phyloP scores from a whole-genome alignment of 2,888 invertebrate species.

The Sepioteuthis lessoniana region DNA sequence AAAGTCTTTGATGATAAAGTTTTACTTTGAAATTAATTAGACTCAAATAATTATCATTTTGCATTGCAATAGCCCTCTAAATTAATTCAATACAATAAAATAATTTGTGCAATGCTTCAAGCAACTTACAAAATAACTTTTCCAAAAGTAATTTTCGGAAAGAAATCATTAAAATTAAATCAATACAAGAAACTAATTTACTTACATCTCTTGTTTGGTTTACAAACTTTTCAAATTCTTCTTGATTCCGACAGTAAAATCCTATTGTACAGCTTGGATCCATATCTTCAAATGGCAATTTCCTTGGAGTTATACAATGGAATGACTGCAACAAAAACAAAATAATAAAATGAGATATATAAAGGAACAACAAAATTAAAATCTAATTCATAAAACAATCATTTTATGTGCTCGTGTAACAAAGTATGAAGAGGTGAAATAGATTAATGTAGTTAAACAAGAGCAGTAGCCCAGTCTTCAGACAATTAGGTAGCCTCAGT shows the following conservation, averaged over 20 bases:
- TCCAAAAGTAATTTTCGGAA: neutral
- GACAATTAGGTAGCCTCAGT: too few relatives aligned
- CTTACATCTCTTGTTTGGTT: slow-evolving; percentile 66
- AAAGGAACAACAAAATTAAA: neutral
- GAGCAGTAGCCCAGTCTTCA: too few relatives aligned
- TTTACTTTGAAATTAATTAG: too few relatives aligned
- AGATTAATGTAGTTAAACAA: too few relatives aligned
- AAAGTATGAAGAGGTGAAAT: too few relatives aligned
- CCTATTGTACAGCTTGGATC: slow-evolving; percentile 94
- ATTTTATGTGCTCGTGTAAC: too few relatives aligned
- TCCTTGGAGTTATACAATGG: slow-evolving; percentile 90
- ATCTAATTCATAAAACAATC: neutral
- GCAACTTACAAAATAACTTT: too few relatives aligned
- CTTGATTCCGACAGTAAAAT: slow-evolving; percentile 86
- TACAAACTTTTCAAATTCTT: slow-evolving; percentile 85
- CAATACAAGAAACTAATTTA: neutral
- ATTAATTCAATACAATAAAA: too few relatives aligned
- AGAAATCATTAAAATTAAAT: slow-evolving; percentile 24
- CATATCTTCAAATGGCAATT: slow-evolving; percentile 88
- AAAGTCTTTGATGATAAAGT: too few relatives aligned
- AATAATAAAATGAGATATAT: neutral
- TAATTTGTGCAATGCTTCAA: too few relatives aligned
- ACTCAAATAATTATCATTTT: too few relatives aligned
- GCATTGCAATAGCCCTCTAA: too few relatives aligned
- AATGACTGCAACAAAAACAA: slow-evolving; percentile 79